These are phyloP conservation scores for Odontothrips loti DNA, from an alignment of 2,888 invertebrate genomes.

Conservation along the genomic window DNA sequence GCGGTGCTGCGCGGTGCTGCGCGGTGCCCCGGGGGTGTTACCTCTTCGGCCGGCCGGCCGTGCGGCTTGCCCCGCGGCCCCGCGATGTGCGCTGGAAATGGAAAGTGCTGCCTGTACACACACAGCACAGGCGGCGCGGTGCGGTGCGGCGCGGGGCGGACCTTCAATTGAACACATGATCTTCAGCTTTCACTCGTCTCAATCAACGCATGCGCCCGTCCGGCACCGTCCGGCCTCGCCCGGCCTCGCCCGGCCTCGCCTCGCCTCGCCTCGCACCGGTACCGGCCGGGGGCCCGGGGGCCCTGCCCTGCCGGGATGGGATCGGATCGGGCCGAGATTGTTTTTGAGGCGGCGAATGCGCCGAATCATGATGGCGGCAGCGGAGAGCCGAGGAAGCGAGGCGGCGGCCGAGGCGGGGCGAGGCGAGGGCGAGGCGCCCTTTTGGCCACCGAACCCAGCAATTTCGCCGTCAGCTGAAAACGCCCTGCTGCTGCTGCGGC, in stretches of 20 bases:
- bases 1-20: no score
- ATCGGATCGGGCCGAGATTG: slow-evolving; percentile 6
- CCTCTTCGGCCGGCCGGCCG: background rate
- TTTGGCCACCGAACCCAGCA: background rate
- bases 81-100: slow-evolving; percentile 8
- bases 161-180: slow-evolving; percentile 16
- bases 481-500: background rate
- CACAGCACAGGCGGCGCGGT: background rate
- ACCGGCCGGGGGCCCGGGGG: background rate
- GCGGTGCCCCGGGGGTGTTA: no score
- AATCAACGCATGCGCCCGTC: slow-evolving; percentile 15
- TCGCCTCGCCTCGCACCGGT: no score
- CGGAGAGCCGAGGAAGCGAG: background rate
- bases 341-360: slow-evolving; percentile 24
- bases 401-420: no score
- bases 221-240: no score
- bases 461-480: slow-evolving; percentile 1
- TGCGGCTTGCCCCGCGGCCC: background rate
- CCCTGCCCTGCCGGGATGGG: background rate
- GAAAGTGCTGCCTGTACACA: slow-evolving; percentile 15
- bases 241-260: no score
- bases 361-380: slow-evolving; percentile 11
- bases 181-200: slow-evolving; percentile 20
- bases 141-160: background rate
- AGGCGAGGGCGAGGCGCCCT: background rate